These are phyloP conservation scores for Dolichopus griseipennis DNA, from an alignment of 2,888 invertebrate genomes.

Conservation along the genomic window DNA sequence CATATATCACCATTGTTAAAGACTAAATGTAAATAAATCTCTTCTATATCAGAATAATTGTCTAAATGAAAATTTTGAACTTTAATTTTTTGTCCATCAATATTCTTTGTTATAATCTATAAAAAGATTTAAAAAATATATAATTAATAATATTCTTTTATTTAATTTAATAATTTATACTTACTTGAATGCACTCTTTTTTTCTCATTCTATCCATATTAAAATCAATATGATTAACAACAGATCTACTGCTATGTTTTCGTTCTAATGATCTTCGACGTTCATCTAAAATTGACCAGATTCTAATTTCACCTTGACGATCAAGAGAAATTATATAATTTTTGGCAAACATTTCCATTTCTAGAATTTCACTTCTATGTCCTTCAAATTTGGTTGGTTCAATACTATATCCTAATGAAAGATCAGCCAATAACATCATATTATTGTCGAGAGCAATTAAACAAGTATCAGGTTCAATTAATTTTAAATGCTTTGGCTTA, in stretches of 20 bases:
- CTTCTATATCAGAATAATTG: constrained; percentile 11
- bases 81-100: constrained; percentile 24
- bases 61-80: constrained; percentile 20
- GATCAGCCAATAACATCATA: constrained; percentile 32
- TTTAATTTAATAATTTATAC: not conserved
- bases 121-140: constrained; percentile 18
- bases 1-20: constrained; percentile 32
- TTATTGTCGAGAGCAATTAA: constrained; percentile 32
- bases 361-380: constrained; percentile 27
- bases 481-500: constrained; percentile 29
- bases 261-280: constrained; percentile 26
- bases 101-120: constrained; percentile 9
- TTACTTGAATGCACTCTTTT: constrained; percentile 17
- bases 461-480: constrained; percentile 35
- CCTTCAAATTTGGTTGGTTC: constrained; percentile 29
- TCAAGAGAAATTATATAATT: constrained; percentile 36
- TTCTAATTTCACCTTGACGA: constrained; percentile 32
- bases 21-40: constrained; percentile 30
- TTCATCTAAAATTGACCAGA: constrained; percentile 34
- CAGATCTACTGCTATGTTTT: constrained; percentile 23
- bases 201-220: constrained; percentile 14
- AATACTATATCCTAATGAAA: constrained; percentile 33
- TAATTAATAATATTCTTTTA: not conserved
- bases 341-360: constrained; percentile 32
- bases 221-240: constrained; percentile 20